phyloP scores from a whole-genome alignment of 2,888 invertebrate species.

The Troides aeacus region DNA sequence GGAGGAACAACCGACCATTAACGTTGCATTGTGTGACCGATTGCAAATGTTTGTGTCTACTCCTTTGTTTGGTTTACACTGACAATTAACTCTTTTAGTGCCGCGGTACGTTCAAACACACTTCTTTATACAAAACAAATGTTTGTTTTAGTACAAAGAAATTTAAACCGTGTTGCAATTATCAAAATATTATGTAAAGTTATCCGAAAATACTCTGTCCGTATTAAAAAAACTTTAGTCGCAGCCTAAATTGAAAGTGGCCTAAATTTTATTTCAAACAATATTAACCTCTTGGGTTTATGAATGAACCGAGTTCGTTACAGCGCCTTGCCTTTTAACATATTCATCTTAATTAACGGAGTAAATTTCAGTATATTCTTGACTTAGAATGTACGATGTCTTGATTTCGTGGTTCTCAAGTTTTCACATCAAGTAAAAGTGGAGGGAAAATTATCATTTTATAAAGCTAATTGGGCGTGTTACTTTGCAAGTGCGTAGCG shows the following conservation, averaged over 20 bases:
- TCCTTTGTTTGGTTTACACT: slow-evolving; percentile 24
- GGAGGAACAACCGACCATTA: slow-evolving; percentile 33
- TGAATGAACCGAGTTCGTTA: slow-evolving; percentile 27
- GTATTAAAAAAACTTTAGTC: slow-evolving; percentile 12
- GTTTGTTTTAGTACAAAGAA: slow-evolving; percentile 10
- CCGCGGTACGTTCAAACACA: slow-evolving; percentile 11
- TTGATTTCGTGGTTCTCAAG: slow-evolving; percentile 19
- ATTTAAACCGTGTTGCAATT: slow-evolving; percentile 1
- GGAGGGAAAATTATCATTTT: slow-evolving; percentile 9
- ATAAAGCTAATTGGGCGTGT: slow-evolving; percentile 19
- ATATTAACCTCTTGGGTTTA: slow-evolving; percentile 19
- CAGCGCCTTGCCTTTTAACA: slow-evolving; percentile 22
- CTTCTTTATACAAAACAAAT: background rate
- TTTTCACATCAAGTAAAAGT: slow-evolving; percentile 16
- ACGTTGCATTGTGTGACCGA: slow-evolving; percentile 43
- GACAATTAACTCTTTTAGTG: slow-evolving; percentile 20
- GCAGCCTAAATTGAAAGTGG: slow-evolving; percentile 18
- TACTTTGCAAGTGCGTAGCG: background rate
- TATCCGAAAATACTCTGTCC: too few relatives aligned
- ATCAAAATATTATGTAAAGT: background rate
- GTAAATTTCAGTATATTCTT: slow-evolving; percentile 21
- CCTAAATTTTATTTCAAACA: slow-evolving; percentile 23
- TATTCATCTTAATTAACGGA: slow-evolving; percentile 25
- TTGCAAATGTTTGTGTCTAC: slow-evolving; percentile 35
- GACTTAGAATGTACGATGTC: slow-evolving; percentile 17